Evolutionary conservation across 92 coral and sea anemone species (phyloP), one percentile per base, ranked within the genome.

Genomic region (Zoanthus sansibaricus): DNA sequence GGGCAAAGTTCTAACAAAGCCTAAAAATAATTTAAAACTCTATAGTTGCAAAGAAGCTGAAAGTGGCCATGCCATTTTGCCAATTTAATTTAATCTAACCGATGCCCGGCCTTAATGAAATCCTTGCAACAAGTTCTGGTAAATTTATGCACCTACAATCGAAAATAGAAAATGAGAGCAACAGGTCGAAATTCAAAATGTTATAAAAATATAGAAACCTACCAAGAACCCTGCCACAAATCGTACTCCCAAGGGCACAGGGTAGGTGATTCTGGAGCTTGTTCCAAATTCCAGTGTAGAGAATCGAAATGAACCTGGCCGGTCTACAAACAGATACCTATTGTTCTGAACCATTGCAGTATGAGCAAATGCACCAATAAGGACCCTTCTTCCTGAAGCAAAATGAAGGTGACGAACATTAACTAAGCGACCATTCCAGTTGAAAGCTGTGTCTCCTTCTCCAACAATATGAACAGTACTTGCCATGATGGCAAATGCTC

Each of bases 161-260:
- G n/a, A 14, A 11, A 58, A 25, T 13, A 13, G 14, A 20, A 71
- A 71, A 71, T 5, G 1, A 1, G 46, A 33, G 44, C 16, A n/a
- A 45, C 0, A 5, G 55, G 7, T 13, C 6, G 12, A 8, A 45
- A 55, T 72, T 48, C 7, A 45, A 17, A 62, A 62, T 17, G 31
- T 16, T 62, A 20, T 8, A 62, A 62, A 62, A 45, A 20, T 14
- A 25, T 78, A 25, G 37, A 49, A 18, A 49, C 92, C 21, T 69
- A 92, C 94, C 92, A 92, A 75, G 20, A 92, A 84, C 37, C 94
- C 94, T 69, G 89, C 82, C 6, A 92, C 89, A 45, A 92, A 78
- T 20, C 83, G 94, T 49, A 92, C 91, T n/a, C 94, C 94, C 82
- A 88, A 83, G 31, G 94, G 94, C 42, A 89, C 80, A 13, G 94